Conservation (phyloP, 2,797 vertebrate genomes). For the Brachyrhaphis roseni region DNA sequence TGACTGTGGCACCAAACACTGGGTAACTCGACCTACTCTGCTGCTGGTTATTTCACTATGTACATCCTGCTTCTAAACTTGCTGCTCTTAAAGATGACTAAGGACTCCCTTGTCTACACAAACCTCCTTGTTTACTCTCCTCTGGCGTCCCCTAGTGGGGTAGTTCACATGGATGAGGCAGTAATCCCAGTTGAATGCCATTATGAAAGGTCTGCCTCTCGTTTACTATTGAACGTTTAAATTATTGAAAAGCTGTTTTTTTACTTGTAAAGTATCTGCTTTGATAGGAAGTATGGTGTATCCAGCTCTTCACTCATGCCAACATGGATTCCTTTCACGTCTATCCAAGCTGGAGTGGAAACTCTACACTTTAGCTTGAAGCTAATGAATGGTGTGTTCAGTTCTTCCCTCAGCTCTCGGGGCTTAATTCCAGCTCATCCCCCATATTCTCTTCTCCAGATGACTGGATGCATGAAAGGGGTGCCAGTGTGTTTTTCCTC, state of each 20-base stretch:
- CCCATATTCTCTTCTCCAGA: constrained; percentile 39
- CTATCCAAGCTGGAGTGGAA: constrained; percentile 55
- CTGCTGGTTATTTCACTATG: too few relatives aligned
- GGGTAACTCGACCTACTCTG: constrained; percentile 52
- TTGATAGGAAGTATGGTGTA: constrained; percentile 74
- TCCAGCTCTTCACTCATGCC: constrained; percentile 69
- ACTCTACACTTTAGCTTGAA: constrained; percentile 65
- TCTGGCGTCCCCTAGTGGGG: constrained; percentile 43
- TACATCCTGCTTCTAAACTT: not conserved
- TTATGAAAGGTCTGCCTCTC: constrained; percentile 67
- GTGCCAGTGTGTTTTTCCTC: constrained; percentile 65
- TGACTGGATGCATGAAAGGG: constrained; percentile 67
- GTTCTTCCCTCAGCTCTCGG: fast-evolving
- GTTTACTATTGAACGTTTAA: not conserved
- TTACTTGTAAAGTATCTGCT: not conserved
- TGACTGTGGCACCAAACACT: constrained; percentile 75
- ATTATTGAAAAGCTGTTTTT: not conserved
- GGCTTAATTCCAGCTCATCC: not conserved
- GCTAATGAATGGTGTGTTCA: constrained; percentile 73
- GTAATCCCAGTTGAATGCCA: constrained; percentile 79
- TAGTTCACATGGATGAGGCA: constrained; percentile 74
- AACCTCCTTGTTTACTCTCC: constrained; percentile 78
- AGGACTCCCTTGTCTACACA: constrained; percentile 72
- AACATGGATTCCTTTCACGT: constrained; percentile 73
- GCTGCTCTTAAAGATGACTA: constrained; percentile 64